A percentile compares a stretch with the other conserved stretches of the same genome.
Evolutionary conservation across 2,113 vertebrate genomes (phyloP).

Genomic region (Bubo blakistoni): DNA sequence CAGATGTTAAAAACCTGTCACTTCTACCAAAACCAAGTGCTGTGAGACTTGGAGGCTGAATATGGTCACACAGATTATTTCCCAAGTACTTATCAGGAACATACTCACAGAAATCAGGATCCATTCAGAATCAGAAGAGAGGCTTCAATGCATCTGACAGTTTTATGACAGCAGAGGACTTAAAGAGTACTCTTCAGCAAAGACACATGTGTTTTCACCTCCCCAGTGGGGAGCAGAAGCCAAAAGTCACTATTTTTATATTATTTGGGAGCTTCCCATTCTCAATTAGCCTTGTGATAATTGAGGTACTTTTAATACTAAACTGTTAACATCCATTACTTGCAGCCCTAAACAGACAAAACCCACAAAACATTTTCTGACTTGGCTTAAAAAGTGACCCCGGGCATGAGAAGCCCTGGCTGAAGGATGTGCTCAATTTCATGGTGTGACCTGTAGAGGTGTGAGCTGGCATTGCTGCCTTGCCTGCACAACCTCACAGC

Average conservation of each 20-base stretch:
- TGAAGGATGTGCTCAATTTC: background rate
- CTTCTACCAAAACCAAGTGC: background rate
- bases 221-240: background rate
- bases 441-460: background rate
- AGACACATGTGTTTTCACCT: background rate
- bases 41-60: background rate
- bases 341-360: background rate
- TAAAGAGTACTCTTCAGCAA: background rate
- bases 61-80: background rate
- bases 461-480: background rate
- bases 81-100: background rate
- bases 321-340: background rate
- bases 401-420: background rate
- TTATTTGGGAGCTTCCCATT: background rate
- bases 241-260: background rate
- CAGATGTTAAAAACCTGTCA: background rate
- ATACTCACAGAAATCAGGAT: background rate
- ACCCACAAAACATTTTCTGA: background rate
- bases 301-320: background rate
- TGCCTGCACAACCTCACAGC: background rate
- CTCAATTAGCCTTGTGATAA: background rate
- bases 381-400: background rate
- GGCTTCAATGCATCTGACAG: background rate
- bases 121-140: background rate
- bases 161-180: background rate